These are phyloP conservation scores for Plumapathes pennacea DNA, from an alignment of 92 coral and sea anemone species.

Conservation along the genomic window DNA sequence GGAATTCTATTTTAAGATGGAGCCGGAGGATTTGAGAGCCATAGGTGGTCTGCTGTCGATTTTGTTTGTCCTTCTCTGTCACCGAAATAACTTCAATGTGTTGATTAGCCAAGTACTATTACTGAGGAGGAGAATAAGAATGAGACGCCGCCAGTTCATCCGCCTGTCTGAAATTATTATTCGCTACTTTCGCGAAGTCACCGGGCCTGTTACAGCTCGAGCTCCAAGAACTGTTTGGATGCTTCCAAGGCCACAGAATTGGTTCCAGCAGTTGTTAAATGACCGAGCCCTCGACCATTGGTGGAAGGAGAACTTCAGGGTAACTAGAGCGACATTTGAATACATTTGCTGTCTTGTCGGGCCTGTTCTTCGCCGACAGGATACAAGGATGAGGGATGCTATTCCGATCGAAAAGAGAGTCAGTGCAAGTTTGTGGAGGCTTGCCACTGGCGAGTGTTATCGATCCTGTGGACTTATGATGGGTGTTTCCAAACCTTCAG, in stretches of 20 bases:
- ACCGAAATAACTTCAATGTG: no score
- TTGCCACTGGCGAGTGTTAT: constrained; percentile 30
- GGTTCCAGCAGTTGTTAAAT: constrained; percentile 32
- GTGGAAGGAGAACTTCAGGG: constrained; percentile 38
- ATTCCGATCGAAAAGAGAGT: constrained; percentile 24
- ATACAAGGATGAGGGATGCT: constrained; percentile 23
- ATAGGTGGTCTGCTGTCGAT: no score
- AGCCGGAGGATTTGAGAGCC: no score
- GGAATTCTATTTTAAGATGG: no score
- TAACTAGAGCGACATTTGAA: constrained; percentile 36
- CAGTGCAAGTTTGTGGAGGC: constrained; percentile 22
- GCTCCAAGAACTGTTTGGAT: constrained; percentile 24
- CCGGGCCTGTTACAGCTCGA: no score
- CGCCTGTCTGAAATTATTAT: no score
- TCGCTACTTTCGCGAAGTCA: no score
- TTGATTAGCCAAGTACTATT: no score
- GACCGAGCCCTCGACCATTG: constrained; percentile 30
- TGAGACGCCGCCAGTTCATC: no score
- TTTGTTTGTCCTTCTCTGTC: no score
- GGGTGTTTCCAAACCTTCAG: constrained; percentile 27
- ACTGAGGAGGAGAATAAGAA: no score
- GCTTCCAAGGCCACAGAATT: constrained; percentile 33
- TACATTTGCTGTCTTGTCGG: constrained; percentile 24
- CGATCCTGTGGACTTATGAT: constrained; percentile 29
- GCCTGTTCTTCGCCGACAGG: constrained; percentile 14